phyloP scores from a whole-genome alignment of 2,888 invertebrate genomes.

The Boloria euphrosyne region DNA sequence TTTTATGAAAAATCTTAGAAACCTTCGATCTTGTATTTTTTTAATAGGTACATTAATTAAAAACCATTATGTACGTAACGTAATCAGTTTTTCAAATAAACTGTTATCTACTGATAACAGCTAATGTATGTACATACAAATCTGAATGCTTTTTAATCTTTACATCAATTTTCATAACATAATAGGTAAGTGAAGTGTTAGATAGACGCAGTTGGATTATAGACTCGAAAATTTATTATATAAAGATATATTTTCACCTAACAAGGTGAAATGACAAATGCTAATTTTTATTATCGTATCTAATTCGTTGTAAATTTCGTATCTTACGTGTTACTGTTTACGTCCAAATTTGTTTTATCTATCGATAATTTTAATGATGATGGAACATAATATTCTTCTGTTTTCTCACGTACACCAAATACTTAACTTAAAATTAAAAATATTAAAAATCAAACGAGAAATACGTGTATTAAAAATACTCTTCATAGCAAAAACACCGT shows the following conservation, averaged over 20 bases:
- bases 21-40: no score
- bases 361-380: constrained; percentile 22
- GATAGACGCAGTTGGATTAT: background rate
- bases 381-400: constrained; percentile 19
- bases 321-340: constrained; percentile 13
- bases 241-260: no score
- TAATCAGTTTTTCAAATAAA: constrained; percentile 34
- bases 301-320: constrained; percentile 15
- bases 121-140: constrained; percentile 26
- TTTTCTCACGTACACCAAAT: constrained; percentile 23
- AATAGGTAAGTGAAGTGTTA: background rate
- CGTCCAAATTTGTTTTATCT: constrained; percentile 24
- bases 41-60: no score
- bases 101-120: constrained; percentile 33
- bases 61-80: constrained; percentile 21
- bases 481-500: constrained; percentile 8
- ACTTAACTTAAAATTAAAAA: background rate
- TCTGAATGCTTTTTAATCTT: constrained; percentile 23
- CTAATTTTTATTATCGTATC: background rate
- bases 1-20: no score
- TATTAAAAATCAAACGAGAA: background rate
- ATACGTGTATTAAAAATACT: background rate
- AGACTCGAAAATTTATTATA: background rate
- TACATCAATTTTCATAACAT: constrained; percentile 9
- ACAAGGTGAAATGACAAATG: background rate